A percentile compares a stretch with the other conserved stretches of the same genome.
These are phyloP conservation scores for Nicator chloris DNA, from an alignment of 2,113 vertebrate species.

Conservation along the genomic window DNA sequence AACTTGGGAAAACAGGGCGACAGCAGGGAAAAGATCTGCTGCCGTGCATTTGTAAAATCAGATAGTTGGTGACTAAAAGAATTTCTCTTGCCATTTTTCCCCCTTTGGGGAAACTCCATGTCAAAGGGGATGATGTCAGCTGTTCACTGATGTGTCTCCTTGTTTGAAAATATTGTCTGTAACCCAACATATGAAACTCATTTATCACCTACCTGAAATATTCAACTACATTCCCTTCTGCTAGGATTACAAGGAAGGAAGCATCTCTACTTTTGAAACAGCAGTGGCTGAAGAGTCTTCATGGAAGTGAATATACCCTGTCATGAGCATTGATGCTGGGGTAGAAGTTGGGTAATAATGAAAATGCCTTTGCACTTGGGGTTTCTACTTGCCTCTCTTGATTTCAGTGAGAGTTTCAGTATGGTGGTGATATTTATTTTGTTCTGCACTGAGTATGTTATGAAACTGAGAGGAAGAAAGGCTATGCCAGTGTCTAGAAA, in stretches of 20 bases:
- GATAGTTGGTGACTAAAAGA: background rate
- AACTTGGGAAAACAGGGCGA: no score
- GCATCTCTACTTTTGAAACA: background rate
- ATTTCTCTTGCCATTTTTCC: background rate
- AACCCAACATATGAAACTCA: background rate
- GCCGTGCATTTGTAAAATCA: background rate
- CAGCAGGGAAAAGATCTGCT: background rate
- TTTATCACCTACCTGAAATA: background rate
- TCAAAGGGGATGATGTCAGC: background rate
- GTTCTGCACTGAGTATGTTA: background rate
- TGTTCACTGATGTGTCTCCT: background rate
- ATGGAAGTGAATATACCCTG: background rate
- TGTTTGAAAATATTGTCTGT: background rate
- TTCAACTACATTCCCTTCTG: background rate
- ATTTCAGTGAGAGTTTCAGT: background rate
- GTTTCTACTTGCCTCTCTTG: background rate
- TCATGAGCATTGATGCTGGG: background rate
- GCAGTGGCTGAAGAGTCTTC: background rate
- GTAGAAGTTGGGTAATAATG: background rate
- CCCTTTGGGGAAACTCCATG: background rate
- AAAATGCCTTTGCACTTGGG: background rate
- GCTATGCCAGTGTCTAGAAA: background rate
- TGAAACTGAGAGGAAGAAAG: background rate
- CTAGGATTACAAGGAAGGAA: background rate
- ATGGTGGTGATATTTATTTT: background rate